Percentiles rank a stretch among this genome's conserved stretches.
These are phyloP conservation scores for Hypanus sabinus DNA, from an alignment of 2,113 vertebrate genomes.

Conservation along the genomic window DNA sequence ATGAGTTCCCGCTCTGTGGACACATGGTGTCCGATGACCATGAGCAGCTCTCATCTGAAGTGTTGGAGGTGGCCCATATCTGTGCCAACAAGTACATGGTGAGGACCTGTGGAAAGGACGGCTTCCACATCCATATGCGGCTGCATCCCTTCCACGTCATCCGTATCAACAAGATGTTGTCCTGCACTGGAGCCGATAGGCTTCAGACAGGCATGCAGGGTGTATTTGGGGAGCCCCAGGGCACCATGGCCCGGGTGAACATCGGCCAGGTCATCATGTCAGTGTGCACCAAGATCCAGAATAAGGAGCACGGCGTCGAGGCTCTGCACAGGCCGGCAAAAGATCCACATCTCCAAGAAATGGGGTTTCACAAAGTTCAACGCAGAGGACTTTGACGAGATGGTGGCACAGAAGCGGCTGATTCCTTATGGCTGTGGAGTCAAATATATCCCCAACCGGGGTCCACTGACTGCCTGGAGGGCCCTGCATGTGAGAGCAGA, in stretches of 20 bases:
- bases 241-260: constrained; percentile 76
- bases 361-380: constrained; percentile 92
- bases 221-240: constrained; percentile 82
- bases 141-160: constrained; percentile 91
- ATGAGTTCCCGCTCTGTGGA: constrained; percentile 70
- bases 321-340: constrained; percentile 77
- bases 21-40: constrained; percentile 94
- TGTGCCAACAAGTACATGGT: constrained; percentile 92
- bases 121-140: constrained; percentile 84
- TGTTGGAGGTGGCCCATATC: constrained; percentile 80
- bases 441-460: constrained; percentile 77
- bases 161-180: constrained; percentile 94
- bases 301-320: constrained; percentile 83
- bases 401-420: constrained; percentile 78
- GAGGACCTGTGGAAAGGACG: constrained; percentile 89
- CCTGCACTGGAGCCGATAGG: constrained; percentile 83
- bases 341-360: constrained; percentile 94
- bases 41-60: constrained; percentile 89
- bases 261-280: constrained; percentile 95
- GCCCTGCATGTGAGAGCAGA: constrained; percentile 56
- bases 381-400: constrained; percentile 69
- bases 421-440: constrained; percentile 80
- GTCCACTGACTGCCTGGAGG: constrained; percentile 74
- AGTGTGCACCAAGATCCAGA: constrained; percentile 76
- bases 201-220: constrained; percentile 84